phyloP scores from a whole-genome alignment of 64 coral and sea anemone genomes.

The Stichodactyla mertensii region DNA sequence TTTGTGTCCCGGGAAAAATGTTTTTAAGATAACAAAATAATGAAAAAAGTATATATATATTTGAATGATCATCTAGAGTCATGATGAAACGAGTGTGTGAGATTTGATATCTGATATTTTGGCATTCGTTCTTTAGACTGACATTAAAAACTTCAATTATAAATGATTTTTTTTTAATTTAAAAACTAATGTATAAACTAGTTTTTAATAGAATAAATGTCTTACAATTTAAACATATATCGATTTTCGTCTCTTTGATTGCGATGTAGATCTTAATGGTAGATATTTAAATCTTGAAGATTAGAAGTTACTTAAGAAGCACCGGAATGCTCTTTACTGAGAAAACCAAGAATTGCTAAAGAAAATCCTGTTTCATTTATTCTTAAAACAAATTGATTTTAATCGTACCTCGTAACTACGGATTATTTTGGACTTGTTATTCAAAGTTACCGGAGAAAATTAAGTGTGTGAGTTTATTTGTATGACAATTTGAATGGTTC shows the following conservation, averaged over 20 bases:
- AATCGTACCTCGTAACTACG: no score
- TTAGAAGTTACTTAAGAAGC: not conserved
- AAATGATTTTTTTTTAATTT: not conserved
- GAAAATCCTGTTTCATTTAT: not conserved
- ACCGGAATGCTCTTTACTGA: no score
- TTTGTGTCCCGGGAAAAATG: no score
- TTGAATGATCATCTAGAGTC: no score
- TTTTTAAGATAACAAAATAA: no score
- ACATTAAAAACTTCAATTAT: not conserved
- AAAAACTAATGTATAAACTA: not conserved
- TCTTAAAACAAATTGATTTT: no score
- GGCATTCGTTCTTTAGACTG: not conserved
- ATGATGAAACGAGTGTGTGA: no score
- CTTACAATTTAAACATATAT: not conserved
- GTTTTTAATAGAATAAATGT: not conserved
- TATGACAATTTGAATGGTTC: not conserved
- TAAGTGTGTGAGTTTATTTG: not conserved
- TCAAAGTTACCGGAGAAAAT: not conserved
- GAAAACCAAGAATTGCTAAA: not conserved
- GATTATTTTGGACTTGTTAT: not conserved
- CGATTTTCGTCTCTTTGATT: not conserved
- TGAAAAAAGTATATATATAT: no score
- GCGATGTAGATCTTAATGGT: not conserved
- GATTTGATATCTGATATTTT: not conserved
- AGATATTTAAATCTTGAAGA: not conserved